Evolutionary conservation across 2,888 invertebrate genomes (phyloP), one percentile per base, ranked within the genome.

Genomic region (Adela reaumurella): DNA sequence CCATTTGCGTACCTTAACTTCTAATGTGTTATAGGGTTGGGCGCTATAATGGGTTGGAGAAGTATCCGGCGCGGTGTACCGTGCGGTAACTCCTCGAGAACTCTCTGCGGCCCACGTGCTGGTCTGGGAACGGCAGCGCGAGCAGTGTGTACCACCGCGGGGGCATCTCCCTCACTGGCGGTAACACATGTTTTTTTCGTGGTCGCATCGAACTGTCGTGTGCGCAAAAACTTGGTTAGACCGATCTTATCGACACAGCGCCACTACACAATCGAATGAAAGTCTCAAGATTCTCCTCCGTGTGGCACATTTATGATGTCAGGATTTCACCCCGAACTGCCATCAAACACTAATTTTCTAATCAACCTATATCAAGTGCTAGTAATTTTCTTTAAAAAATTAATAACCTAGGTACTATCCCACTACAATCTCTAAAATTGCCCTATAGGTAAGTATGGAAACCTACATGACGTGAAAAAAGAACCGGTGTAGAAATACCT

Each of bases 61-160:
- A 94, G 81, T 91, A 91, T 65, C 93, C 94, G 61, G 93, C 93
- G 64, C 88, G 88, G 56, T 83, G 83, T 55, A 81, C 74, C 64
- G 83, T 83, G 53, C 88, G 84, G 68, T 86, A 87, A 62, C 85
- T 84, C 62, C 91, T 84, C 57, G 86, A 86, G 62, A 90, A 86
- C 77, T 94, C 92, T 55, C 94, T 84, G 64, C 92, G 81, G 59
- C 92, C 94, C 63, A 94, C 87, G 71, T 92, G 93, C 82, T 94
- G 93, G 82, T 94, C 94, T 63, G 93, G 92, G 81, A 94, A 94
- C 58, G 94, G 94, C 64, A 94, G 83, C 58, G 94, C 94, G 71
- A 94, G 85, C 62, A 94, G 86, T 54, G 92, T 93, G 83, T 92
- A 93, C 90, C 92, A 91, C 60, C 92, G 84, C 57, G 91, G 87